A percentile compares a stretch with the other conserved stretches of the same genome.
Evolutionary conservation across 23 tunicate species (phyloP).

Genomic region (Styela clava): DNA sequence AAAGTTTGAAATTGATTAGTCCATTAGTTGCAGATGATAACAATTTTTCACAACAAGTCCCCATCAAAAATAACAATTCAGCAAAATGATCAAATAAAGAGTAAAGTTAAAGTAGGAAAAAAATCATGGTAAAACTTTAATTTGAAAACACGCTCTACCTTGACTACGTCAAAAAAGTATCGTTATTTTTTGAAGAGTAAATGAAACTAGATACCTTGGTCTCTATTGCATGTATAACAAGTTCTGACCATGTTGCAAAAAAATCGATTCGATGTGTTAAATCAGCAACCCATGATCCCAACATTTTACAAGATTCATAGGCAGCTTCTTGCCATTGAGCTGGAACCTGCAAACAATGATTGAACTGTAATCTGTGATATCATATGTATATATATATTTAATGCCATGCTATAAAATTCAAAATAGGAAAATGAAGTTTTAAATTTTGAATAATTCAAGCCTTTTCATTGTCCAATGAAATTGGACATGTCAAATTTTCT

Average conservation of each 20-base stretch:
- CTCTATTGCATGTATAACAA: conserved; percentile 55
- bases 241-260: conserved; percentile 72
- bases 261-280: conserved; percentile 62
- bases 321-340: conserved; percentile 68
- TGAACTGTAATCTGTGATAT: too few relatives aligned
- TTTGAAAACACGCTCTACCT: too few relatives aligned
- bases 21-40: too few relatives aligned
- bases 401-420: neutral
- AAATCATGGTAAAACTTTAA: too few relatives aligned
- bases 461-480: neutral
- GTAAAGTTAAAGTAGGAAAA: too few relatives aligned
- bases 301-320: conserved; percentile 85
- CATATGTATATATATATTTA: neutral
- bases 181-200: too few relatives aligned
- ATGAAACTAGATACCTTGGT: conserved; percentile 38
- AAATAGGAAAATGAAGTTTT: neutral
- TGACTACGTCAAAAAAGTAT: too few relatives aligned
- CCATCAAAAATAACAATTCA: too few relatives aligned
- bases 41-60: too few relatives aligned
- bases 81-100: too few relatives aligned
- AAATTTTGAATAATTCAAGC: neutral
- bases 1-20: too few relatives aligned
- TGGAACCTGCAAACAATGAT: conserved; percentile 50
- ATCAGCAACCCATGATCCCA: conserved; percentile 85
- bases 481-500: neutral